Conservation (phyloP, 1,140 invertebrate genomes). For the silkworm (Bombyx mori) region DNA sequence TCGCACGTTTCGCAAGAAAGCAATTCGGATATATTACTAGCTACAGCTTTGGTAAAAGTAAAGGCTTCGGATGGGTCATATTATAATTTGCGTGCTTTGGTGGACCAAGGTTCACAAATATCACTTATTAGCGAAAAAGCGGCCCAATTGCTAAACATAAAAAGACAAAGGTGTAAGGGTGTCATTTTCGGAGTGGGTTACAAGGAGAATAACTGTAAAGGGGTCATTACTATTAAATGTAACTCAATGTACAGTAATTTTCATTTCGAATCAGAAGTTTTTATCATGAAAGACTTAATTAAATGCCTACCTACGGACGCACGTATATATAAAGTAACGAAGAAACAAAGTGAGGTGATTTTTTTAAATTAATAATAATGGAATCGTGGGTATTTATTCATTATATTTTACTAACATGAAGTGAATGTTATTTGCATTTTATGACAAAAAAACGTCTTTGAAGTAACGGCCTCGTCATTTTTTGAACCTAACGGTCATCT, state of each 20-base stretch:
- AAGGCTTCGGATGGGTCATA: slow-evolving; percentile 7
- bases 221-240: not conserved
- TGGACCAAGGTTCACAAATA: slow-evolving; percentile 3
- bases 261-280: not conserved
- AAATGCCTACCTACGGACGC: slow-evolving; percentile 1
- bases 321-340: too few relatives aligned
- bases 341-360: too few relatives aligned
- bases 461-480: too few relatives aligned
- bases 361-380: too few relatives aligned
- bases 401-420: too few relatives aligned
- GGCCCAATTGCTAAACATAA: not conserved
- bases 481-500: too few relatives aligned
- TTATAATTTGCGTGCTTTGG: slow-evolving; percentile 10
- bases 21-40: slow-evolving; percentile 12
- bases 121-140: slow-evolving; percentile 1
- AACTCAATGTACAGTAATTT: slow-evolving; percentile 1
- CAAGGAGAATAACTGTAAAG: slow-evolving; percentile 1
- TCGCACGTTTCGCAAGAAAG: slow-evolving; percentile 10
- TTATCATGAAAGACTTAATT: not conserved
- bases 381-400: too few relatives aligned
- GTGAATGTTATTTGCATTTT: too few relatives aligned
- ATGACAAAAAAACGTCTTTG: too few relatives aligned
- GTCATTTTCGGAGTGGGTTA: slow-evolving; percentile 1
- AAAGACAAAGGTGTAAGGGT: not conserved
- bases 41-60: slow-evolving; percentile 13